Base-by-base conservation (phyloP, 2,113 vertebrate species). In the Oryzias celebensis region DNA sequence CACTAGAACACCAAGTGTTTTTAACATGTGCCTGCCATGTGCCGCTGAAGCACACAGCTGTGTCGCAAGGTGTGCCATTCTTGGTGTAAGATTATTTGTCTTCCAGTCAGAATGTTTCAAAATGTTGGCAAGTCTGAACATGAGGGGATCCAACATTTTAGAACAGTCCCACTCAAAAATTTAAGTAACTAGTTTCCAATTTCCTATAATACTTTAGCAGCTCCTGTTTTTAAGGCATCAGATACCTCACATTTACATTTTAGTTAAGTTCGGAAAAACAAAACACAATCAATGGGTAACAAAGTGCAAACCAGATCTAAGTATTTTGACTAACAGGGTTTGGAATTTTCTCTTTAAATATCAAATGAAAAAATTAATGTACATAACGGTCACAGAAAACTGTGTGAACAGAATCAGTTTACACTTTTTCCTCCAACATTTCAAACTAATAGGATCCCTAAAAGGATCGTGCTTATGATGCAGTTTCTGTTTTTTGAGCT, bases 381-480 rank as follows among this genome's bases (percentile, higher is more conserved):
- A 36, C 8, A 36, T 36, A 1, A 10, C 10, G 7, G 31, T 36
- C 8, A 8, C 8, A 10, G 31, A 7, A 7, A 8, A 36, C 7
- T 1, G 31, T 10, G 1, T 36, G 7, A 36, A 36, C 8, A 8
- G 31, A 28, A 28, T 78, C 50, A 62, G 58, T 55, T 70, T 71
- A 48, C 24, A 81, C 67, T 49, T 71, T 78, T 77, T 82, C 73
- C 84, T 88, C 83, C 83, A 85, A 79, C 73, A 80, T 42, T 48
- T 76, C 57, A 72, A 84, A 87, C 52, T 77, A 79, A 77, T 86
- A 81, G 88, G 75, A 75, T 80, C 54, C 5, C 67, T 83, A 60
- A 85, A 85, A 83, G 67, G 31, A 36, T 36, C 31, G 2, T 36
- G 1, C 36, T 36, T 36, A 36, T 36, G 36, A 10, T 36, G 2